A percentile compares a stretch with the other conserved stretches of the same genome.
Conservation (phyloP, 2,888 invertebrate species). For the Lycaena phlaeas region DNA sequence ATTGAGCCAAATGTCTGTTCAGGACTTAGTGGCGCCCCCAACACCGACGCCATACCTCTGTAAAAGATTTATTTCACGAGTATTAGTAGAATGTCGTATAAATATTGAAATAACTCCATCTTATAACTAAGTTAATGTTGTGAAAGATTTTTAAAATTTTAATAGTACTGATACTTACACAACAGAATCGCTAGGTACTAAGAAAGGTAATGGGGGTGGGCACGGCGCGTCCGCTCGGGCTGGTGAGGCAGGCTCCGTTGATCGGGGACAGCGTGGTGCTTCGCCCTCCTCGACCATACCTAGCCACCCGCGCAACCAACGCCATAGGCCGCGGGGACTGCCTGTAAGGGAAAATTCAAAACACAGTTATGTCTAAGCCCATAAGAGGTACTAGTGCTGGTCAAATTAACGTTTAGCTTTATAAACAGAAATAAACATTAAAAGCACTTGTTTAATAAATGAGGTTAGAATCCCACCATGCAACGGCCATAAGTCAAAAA, state of each 20-base stretch:
- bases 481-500: too few relatives aligned
- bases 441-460: too few relatives aligned
- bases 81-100: too few relatives aligned
- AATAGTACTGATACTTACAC: slow-evolving; percentile 78
- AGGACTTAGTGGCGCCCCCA: slow-evolving; percentile 79
- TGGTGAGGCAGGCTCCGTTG: slow-evolving; percentile 78
- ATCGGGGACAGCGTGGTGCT: slow-evolving; percentile 81
- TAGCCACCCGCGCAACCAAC: slow-evolving; percentile 53
- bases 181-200: slow-evolving; percentile 80
- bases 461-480: too few relatives aligned
- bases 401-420: too few relatives aligned
- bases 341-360: slow-evolving; percentile 28
- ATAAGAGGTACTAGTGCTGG: too few relatives aligned
- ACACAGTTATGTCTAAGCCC: neutral
- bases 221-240: slow-evolving; percentile 81
- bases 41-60: slow-evolving; percentile 79
- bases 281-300: slow-evolving; percentile 54
- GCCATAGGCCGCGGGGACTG: slow-evolving; percentile 53
- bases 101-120: too few relatives aligned
- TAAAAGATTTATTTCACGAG: too few relatives aligned
- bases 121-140: too few relatives aligned
- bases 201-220: slow-evolving; percentile 82
- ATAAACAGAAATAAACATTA: too few relatives aligned
- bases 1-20: slow-evolving; percentile 84
- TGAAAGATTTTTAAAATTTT: too few relatives aligned